A percentile compares a stretch with the other conserved stretches of the same genome.
These are phyloP conservation scores for Caprella mutica DNA, from an alignment of 2,888 invertebrate species.

Conservation along the genomic window DNA sequence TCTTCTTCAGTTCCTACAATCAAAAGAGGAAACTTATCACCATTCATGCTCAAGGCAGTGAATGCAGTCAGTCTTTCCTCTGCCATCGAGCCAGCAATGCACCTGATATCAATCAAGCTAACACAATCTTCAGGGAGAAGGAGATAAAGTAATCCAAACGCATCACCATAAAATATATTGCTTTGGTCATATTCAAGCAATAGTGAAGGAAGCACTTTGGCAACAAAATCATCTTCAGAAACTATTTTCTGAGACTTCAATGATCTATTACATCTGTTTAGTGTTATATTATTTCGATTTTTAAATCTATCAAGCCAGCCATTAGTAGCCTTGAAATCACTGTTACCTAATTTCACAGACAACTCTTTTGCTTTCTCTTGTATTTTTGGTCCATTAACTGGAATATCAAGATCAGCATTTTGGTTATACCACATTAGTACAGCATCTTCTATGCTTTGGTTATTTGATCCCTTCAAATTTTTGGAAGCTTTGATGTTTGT, in stretches of 20 bases:
- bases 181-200: constrained; percentile 26
- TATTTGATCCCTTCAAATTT: too few relatives aligned
- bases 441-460: constrained; percentile 31
- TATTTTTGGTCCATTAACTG: constrained; percentile 27
- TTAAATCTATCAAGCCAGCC: constrained; percentile 33
- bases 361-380: constrained; percentile 32
- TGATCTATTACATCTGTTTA: too few relatives aligned
- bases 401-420: constrained; percentile 16
- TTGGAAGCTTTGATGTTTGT: too few relatives aligned
- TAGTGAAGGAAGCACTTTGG: constrained; percentile 22
- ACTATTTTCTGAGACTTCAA: too few relatives aligned
- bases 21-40: constrained; percentile 30
- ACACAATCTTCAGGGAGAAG: constrained; percentile 22
- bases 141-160: constrained; percentile 25
- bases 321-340: constrained; percentile 32
- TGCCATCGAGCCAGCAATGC: constrained; percentile 25
- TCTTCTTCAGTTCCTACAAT: constrained; percentile 26
- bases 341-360: constrained; percentile 29
- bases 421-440: constrained; percentile 32
- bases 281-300: constrained; percentile 26
- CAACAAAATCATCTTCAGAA: constrained; percentile 24
- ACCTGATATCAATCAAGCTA: constrained; percentile 16
- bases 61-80: constrained; percentile 28
- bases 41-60: constrained; percentile 29
- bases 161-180: constrained; percentile 30